These are phyloP conservation scores for Mobula hypostoma DNA, from an alignment of 2,113 vertebrate genomes.

Conservation along the genomic window DNA sequence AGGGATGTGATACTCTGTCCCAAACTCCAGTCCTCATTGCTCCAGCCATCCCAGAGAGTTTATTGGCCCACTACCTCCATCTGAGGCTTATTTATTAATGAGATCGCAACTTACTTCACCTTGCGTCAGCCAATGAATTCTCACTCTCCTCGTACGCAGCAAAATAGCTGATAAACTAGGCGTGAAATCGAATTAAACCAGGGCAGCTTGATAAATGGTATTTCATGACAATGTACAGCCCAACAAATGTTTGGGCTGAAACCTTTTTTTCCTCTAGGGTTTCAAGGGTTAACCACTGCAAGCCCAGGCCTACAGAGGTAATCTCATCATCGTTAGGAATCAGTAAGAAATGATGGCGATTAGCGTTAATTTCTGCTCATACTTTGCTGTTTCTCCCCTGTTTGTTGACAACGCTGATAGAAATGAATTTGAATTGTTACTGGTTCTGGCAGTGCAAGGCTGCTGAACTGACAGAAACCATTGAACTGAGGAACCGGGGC, in stretches of 20 bases:
- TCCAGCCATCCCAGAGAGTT: not conserved
- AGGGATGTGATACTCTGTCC: not conserved
- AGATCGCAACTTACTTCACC: not conserved
- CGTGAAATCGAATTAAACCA: conserved; percentile 32
- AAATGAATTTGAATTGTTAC: not conserved
- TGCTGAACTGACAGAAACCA: not conserved
- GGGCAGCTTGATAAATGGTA: conserved; percentile 2
- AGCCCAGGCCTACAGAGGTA: not conserved
- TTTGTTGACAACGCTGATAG: not conserved
- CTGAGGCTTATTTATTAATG: conserved; percentile 12
- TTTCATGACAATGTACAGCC: not conserved
- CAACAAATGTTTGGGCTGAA: not conserved
- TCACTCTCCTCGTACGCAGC: not conserved
- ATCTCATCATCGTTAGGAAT: not conserved
- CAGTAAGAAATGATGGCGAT: not conserved
- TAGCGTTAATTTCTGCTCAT: not conserved
- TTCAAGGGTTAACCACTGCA: not conserved
- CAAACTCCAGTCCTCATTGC: not conserved
- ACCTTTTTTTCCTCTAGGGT: not conserved
- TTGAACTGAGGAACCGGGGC: not conserved
- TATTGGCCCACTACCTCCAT: not conserved
- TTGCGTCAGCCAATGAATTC: conserved; percentile 7
- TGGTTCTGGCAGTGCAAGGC: not conserved
- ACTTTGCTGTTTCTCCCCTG: not conserved
- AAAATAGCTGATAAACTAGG: conserved; percentile 30